Percentiles rank a stretch among this genome's conserved stretches.
Conservation (phyloP, 2,888 invertebrate species). For the Caenorhabditis macrosperma region DNA sequence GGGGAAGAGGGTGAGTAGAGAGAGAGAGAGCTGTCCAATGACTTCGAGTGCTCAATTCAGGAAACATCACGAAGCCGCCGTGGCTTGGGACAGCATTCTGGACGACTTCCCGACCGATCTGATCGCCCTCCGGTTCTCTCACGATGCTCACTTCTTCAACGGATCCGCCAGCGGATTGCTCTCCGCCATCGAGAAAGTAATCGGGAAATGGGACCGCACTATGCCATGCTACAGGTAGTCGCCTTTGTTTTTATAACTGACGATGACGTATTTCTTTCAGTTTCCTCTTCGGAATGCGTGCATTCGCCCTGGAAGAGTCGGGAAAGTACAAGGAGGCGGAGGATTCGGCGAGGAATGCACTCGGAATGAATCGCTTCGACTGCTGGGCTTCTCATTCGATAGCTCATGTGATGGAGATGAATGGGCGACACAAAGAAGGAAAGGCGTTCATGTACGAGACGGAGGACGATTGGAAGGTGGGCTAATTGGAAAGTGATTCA, state of each 20-base stretch:
- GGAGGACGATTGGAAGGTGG: conserved; percentile 81
- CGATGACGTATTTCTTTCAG: neutral
- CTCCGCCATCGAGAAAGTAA: conserved; percentile 81
- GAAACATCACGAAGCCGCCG: conserved; percentile 80
- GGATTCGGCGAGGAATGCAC: conserved; percentile 80
- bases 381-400: conserved; percentile 83
- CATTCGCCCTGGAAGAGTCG: conserved; percentile 83
- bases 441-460: conserved; percentile 81
- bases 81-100: conserved; percentile 82
- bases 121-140: conserved; percentile 81
- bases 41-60: neutral
- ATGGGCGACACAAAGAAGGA: conserved; percentile 81
- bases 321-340: conserved; percentile 81
- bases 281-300: conserved; percentile 82
- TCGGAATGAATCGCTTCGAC: conserved; percentile 82
- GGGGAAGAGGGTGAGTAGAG: conserved; percentile 80
- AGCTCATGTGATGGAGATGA: conserved; percentile 83
- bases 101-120: conserved; percentile 82
- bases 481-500: neutral
- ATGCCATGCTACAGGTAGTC: conserved; percentile 82
- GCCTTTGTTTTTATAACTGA: neutral
- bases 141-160: conserved; percentile 81
- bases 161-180: conserved; percentile 81
- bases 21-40: too few relatives aligned
- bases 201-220: conserved; percentile 81